Evolutionary conservation across 2,113 vertebrate species (phyloP).

Genomic region (Clarias magur): DNA sequence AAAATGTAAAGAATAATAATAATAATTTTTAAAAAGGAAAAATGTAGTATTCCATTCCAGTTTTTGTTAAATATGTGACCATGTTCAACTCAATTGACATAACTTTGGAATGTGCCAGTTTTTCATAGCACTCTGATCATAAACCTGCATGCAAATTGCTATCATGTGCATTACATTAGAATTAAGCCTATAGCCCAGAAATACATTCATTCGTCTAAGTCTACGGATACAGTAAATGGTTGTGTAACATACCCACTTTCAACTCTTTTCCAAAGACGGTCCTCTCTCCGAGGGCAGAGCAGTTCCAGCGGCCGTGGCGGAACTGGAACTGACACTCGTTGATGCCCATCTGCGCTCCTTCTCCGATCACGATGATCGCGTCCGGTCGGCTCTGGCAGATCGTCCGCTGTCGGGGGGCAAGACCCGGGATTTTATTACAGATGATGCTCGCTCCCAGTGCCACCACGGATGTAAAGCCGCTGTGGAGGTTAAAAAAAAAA

Average conservation of each 20-base stretch:
- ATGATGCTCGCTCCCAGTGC: constrained; percentile 97
- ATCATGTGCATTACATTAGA: background rate
- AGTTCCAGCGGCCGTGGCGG: constrained; percentile 95
- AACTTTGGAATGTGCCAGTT: background rate
- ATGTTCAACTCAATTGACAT: background rate
- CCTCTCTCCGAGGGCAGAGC: constrained; percentile 91
- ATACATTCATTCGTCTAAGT: background rate
- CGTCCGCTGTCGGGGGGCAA: constrained; percentile 93
- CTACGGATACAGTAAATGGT: constrained; percentile 43
- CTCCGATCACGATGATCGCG: constrained; percentile 96
- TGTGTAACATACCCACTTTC: constrained; percentile 90
- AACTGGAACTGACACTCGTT: constrained; percentile 98
- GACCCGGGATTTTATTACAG: constrained; percentile 96
- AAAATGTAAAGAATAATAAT: no score
- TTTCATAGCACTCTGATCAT: background rate
- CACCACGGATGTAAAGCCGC: constrained; percentile 92
- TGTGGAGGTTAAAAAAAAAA: constrained; percentile 63
- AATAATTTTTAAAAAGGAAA: no score
- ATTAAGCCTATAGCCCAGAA: background rate
- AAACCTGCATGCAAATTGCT: background rate
- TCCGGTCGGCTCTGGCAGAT: constrained; percentile 98
- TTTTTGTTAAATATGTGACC: background rate
- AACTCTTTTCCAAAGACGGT: constrained; percentile 97
- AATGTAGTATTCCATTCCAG: background rate
- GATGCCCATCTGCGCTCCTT: constrained; percentile 96